Percentiles rank a stretch among this genome's conserved stretches.
Conservation (phyloP, 37 sponge, comb jelly and placozoan genomes). For the Mnemiopsis leidyi region DNA sequence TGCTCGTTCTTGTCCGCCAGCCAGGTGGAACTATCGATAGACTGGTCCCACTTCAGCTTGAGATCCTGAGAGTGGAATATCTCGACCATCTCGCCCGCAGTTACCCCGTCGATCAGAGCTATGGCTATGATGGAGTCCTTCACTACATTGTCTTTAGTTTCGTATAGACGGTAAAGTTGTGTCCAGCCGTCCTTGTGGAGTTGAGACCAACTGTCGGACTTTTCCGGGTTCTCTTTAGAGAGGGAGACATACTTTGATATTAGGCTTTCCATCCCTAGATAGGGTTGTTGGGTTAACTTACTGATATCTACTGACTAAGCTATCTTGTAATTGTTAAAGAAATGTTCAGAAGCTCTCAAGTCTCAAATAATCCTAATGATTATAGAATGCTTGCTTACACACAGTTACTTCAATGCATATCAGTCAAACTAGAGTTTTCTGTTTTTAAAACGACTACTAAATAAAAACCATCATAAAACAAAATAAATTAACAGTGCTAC, state of each 20-base stretch:
- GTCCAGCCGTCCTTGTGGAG: conserved; percentile 11
- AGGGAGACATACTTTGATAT: conserved; percentile 19
- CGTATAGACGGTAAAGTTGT: background rate
- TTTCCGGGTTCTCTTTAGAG: background rate
- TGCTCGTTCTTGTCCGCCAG: conserved; percentile 26
- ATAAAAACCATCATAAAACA: too few relatives aligned
- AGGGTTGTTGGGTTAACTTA: background rate
- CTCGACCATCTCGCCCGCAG: conserved; percentile 24
- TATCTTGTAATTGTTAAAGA: too few relatives aligned
- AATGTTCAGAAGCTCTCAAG: too few relatives aligned
- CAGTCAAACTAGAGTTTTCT: too few relatives aligned
- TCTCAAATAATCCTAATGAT: too few relatives aligned
- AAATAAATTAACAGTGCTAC: too few relatives aligned
- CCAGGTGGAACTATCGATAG: background rate
- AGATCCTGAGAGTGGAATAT: conserved; percentile 62
- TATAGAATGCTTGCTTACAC: too few relatives aligned
- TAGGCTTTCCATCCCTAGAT: background rate
- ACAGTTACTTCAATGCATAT: too few relatives aligned
- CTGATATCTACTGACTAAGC: too few relatives aligned
- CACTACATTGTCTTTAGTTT: background rate
- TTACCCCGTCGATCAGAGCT: conserved; percentile 18
- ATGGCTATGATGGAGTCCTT: background rate
- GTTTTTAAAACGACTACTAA: too few relatives aligned
- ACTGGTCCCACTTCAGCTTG: conserved; percentile 42
- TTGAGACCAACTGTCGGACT: background rate